Evolutionary conservation across 2,113 vertebrate genomes (phyloP).

Genomic region (Silurus meridionalis): DNA sequence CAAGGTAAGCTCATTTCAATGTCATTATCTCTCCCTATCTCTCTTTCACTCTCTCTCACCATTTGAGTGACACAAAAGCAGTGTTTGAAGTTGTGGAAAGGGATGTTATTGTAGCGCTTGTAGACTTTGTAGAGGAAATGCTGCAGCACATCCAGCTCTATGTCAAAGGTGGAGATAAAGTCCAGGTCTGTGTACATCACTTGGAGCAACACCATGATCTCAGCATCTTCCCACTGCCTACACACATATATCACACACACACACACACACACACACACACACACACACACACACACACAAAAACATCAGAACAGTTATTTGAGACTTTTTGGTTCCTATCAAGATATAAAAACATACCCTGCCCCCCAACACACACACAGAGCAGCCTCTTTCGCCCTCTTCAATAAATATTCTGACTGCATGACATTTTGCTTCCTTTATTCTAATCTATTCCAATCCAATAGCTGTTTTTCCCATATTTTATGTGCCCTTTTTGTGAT

Average conservation of each 20-base stretch:
- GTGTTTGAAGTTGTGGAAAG: constrained; percentile 81
- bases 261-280: constrained; percentile 12
- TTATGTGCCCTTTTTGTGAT: neutral
- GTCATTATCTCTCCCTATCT: constrained; percentile 45
- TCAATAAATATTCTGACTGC: neutral
- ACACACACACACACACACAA: neutral
- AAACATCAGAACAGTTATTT: neutral
- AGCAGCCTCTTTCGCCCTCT: neutral
- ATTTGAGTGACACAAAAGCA: constrained; percentile 81
- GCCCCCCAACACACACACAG: neutral
- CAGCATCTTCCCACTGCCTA: constrained; percentile 81
- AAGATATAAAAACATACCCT: too few species aligned
- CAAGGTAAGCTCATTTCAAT: constrained; percentile 25
- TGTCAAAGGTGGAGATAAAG: constrained; percentile 71
- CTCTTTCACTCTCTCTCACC: constrained; percentile 65
- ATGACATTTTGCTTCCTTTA: neutral
- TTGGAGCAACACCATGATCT: constrained; percentile 80
- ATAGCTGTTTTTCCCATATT: neutral
- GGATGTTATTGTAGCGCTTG: constrained; percentile 79
- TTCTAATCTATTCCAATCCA: neutral
- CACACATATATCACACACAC: neutral
- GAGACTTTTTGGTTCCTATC: too few species aligned
- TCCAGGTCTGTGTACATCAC: constrained; percentile 79
- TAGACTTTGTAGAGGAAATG: constrained; percentile 77
- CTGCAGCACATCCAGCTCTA: constrained; percentile 75